Evolutionary conservation across 1,140 invertebrate genomes (phyloP).

Genomic region (Diploscapter pachys): DNA sequence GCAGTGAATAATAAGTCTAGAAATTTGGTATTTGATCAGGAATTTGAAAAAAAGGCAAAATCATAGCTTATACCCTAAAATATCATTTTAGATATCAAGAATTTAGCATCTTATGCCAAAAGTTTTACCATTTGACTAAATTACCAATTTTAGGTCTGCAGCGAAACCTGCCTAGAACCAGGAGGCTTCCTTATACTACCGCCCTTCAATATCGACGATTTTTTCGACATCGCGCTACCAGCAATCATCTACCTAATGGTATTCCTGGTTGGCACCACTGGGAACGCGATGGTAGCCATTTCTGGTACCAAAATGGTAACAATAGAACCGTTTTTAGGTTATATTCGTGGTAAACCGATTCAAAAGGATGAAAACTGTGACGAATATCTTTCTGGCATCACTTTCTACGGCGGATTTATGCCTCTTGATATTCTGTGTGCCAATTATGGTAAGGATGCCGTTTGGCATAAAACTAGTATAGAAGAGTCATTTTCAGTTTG

Average conservation of each 20-base stretch:
- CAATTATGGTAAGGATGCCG: conserved; percentile 68
- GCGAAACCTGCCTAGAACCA: too few species aligned
- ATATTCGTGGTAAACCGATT: conserved; percentile 49
- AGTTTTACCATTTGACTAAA: too few species aligned
- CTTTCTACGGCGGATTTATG: conserved; percentile 72
- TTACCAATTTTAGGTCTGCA: too few species aligned
- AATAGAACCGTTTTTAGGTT: conserved; percentile 15
- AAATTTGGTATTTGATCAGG: too few species aligned
- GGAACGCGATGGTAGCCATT: conserved; percentile 31
- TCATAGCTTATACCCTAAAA: too few species aligned
- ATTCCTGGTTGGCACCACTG: conserved; percentile 41
- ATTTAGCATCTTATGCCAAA: too few species aligned
- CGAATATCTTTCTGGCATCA: conserved; percentile 72
- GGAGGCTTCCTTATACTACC: too few species aligned
- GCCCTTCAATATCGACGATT: not conserved
- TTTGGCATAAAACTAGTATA: not conserved
- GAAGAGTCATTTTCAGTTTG: conserved; percentile 22
- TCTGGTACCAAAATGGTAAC: not conserved
- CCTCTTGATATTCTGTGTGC: conserved; percentile 72
- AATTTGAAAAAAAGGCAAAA: too few species aligned
- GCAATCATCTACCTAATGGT: conserved; percentile 40
- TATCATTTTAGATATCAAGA: too few species aligned
- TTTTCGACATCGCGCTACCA: conserved; percentile 36
- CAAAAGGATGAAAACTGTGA: conserved; percentile 67
- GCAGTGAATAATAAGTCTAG: too few species aligned